Conservation (phyloP, 2,797 vertebrate genomes). For the Sandelia bainsii region DNA sequence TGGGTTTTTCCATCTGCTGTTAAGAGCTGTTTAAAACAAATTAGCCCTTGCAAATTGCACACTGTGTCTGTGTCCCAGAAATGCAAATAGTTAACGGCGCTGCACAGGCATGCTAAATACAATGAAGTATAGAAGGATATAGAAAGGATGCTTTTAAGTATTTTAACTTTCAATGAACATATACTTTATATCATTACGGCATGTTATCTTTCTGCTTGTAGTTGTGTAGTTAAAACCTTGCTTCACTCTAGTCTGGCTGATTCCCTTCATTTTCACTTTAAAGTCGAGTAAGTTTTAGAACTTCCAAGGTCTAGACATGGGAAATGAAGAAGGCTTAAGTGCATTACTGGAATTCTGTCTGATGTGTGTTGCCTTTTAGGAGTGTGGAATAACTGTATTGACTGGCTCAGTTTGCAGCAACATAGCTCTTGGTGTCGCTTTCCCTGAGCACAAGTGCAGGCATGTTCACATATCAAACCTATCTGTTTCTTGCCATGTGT, state of each 20-base stretch:
- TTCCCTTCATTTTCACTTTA: conserved; percentile 42
- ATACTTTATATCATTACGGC: neutral
- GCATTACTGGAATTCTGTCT: conserved; percentile 76
- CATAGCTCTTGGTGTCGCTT: conserved; percentile 55
- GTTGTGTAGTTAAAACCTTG: neutral
- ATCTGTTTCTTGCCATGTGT: conserved; percentile 82
- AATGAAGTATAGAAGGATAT: neutral
- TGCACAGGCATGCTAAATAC: neutral
- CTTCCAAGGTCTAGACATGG: conserved; percentile 65
- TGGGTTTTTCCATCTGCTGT: conserved; percentile 21
- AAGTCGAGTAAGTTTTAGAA: conserved; percentile 34
- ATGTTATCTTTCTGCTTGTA: neutral
- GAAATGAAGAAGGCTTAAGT: conserved; percentile 75
- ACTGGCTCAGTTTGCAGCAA: conserved; percentile 41
- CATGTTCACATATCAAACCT: conserved; percentile 84
- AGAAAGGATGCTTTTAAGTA: neutral
- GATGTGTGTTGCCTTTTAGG: conserved; percentile 68
- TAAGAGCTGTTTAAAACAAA: conserved; percentile 51
- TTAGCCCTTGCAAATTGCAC: conserved; percentile 30
- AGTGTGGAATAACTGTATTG: conserved; percentile 50
- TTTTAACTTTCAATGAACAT: neutral
- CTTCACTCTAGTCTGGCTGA: conserved; percentile 6
- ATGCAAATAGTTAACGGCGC: conserved; percentile 1
- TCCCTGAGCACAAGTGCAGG: conserved; percentile 69
- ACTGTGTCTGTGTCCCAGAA: conserved; percentile 7